Percentiles rank a stretch among this genome's conserved stretches.
phyloP scores from a whole-genome alignment of 2,797 vertebrate genomes.

The Astyanax mexicanus region DNA sequence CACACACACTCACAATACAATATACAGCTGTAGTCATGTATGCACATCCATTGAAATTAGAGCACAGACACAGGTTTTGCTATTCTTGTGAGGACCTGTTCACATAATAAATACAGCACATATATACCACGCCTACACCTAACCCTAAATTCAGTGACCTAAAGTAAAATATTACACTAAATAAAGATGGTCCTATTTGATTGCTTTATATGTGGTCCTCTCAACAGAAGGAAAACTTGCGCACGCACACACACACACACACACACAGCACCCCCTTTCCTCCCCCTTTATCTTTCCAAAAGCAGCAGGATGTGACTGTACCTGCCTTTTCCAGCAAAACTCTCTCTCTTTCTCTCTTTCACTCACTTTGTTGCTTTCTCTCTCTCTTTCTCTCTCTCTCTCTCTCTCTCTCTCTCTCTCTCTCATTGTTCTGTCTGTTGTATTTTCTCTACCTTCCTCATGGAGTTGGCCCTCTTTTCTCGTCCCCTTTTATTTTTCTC shows the following conservation, averaged over 20 bases:
- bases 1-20: constrained; percentile 22
- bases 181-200: too few species aligned
- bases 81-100: too few species aligned
- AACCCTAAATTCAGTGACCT: too few species aligned
- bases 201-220: too few species aligned
- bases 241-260: constrained; percentile 49
- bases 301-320: constrained; percentile 77
- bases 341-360: not conserved
- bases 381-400: not conserved
- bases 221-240: too few species aligned
- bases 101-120: too few species aligned
- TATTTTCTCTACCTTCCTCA: constrained; percentile 45
- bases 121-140: too few species aligned
- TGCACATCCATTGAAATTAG: constrained; percentile 29
- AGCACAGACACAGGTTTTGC: constrained; percentile 56
- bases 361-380: too few species aligned
- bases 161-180: too few species aligned
- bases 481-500: constrained; percentile 63
- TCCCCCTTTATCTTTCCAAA: constrained; percentile 58
- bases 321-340: constrained; percentile 65
- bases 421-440: constrained; percentile 53
- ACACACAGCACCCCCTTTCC: constrained; percentile 45
- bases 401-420: constrained; percentile 56
- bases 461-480: constrained; percentile 65
- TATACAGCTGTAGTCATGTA: constrained; percentile 26